Conservation (phyloP, 2,113 vertebrate species). For the Zingel zingel region DNA sequence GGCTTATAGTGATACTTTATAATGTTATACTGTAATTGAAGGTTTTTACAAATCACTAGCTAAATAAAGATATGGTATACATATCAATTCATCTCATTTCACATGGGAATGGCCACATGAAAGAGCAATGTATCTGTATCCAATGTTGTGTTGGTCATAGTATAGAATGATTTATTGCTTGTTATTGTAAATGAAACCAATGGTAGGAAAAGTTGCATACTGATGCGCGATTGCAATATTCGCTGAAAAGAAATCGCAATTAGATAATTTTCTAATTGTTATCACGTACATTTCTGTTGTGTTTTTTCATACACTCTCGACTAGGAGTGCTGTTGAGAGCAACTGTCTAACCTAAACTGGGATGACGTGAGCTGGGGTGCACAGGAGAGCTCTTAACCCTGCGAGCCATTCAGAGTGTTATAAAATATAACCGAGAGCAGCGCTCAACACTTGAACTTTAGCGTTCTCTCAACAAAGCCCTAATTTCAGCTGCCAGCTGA, state of each 20-base stretch:
- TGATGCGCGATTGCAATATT: neutral
- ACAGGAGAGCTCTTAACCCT: constrained; percentile 31
- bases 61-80: neutral
- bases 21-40: neutral
- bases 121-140: neutral
- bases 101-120: neutral
- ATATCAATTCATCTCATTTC: neutral
- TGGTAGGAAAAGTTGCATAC: neutral
- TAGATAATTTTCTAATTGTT: neutral
- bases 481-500: constrained; percentile 23
- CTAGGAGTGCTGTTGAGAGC: neutral
- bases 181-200: neutral
- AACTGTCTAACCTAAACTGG: neutral
- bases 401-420: neutral
- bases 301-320: neutral
- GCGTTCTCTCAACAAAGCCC: neutral
- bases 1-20: neutral
- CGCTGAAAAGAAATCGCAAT: neutral
- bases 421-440: constrained; percentile 9
- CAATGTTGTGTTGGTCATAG: neutral
- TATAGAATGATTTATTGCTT: neutral
- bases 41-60: no score
- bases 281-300: neutral
- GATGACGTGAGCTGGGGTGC: neutral
- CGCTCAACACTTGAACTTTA: constrained; percentile 21